A percentile compares a stretch with the other conserved stretches of the same genome.
Evolutionary conservation across 2,797 vertebrate species (phyloP).

Genomic region (Myotis myotis): DNA sequence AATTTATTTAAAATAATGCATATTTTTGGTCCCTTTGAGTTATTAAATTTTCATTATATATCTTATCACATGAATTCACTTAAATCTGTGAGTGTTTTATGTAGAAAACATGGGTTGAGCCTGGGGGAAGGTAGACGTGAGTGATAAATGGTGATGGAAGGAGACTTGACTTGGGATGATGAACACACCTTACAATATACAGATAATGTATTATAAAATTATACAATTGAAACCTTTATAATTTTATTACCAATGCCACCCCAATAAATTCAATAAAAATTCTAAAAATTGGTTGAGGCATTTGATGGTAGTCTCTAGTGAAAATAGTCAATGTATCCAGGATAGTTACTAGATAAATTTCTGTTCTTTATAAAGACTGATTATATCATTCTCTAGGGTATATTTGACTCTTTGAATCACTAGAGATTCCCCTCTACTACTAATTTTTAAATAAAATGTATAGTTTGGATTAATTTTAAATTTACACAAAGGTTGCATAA

Average conservation of each 20-base stretch:
- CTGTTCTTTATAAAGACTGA: not conserved
- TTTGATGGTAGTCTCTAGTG: not conserved
- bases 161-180: not conserved
- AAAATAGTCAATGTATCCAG: not conserved
- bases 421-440: not conserved
- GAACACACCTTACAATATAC: not conserved
- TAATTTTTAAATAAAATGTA: not conserved
- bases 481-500: not conserved
- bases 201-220: not conserved
- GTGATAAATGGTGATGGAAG: not conserved
- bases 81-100: not conserved
- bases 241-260: not conserved
- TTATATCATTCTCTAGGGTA: not conserved
- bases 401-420: not conserved
- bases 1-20: not conserved
- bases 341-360: not conserved
- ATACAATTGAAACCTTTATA: not conserved
- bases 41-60: not conserved
- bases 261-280: not conserved
- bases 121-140: not conserved
- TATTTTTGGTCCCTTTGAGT: not conserved
- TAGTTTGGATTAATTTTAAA: slow-evolving; percentile 36
- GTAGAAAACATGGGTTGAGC: not conserved
- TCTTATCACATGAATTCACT: not conserved
- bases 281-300: not conserved